Evolutionary conservation across 2,888 invertebrate species (phyloP), one percentile per base, ranked within the genome.

Genomic region (Orchesella flavescens): DNA sequence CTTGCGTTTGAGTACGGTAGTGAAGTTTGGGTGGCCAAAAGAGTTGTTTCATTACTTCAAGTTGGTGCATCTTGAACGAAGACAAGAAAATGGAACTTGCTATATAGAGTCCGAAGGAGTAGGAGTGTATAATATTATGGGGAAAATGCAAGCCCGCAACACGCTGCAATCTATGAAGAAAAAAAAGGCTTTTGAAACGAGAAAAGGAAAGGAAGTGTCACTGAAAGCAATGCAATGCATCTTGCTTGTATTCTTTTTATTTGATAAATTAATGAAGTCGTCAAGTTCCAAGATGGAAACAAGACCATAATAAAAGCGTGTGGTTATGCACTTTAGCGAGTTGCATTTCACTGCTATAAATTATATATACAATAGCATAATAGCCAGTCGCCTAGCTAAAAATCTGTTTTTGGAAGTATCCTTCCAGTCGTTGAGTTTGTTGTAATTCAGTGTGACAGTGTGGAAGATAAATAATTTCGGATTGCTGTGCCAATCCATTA

Each of bases 201-300:
- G 71, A 43, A 71, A 17, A 63, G 71, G 55, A 71, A 17, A 63
- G 71, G 78, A 77, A 68, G 77, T 77, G 77, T 57, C 77, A 77
- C 59, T 75, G 75, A 75, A 75, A 55, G 34, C 68, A 73, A 72
- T 46, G 61, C 24, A 59, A 55, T 81, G 74, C 69, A 66, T 68
- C 68, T 55, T 24, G 17, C 57, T 77, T 53, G 21, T 69, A 13
- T 66, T 55, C 53, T 43, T 46, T 44, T 61, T 23, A n/a, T 23
- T 24, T 74, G 75, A 81, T 81, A 81, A 81, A 81, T 81, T 81
- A 81, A 81, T 75, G 75, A 81, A 81, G 81, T 81, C 81, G 75
- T 81, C 75, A 81, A 53, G 69, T 74, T 68, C 59, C 66, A 23
- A 1, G n/a, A 43, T 15, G 43, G 77, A 81, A 69, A 74, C 19